Conservation (phyloP, 2,113 vertebrate genomes). For the Pavo muticus region DNA sequence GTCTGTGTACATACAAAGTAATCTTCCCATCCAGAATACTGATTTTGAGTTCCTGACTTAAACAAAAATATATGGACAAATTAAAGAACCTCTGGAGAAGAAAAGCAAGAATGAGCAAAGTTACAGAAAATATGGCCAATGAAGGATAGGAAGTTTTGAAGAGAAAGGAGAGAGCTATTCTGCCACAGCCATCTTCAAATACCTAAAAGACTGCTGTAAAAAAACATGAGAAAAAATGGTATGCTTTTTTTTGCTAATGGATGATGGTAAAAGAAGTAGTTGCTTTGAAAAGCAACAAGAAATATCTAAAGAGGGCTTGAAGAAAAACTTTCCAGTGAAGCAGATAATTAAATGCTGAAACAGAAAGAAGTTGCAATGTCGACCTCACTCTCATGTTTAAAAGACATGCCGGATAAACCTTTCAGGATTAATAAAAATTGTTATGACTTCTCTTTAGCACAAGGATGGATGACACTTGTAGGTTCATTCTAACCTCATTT, state of each 20-base stretch:
- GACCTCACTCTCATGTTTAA: neutral
- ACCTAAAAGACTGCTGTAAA: neutral
- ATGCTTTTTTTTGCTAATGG: neutral
- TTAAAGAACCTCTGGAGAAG: neutral
- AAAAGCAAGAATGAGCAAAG: neutral
- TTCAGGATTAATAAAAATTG: neutral
- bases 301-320: neutral
- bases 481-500: neutral
- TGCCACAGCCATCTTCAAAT: neutral
- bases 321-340: neutral
- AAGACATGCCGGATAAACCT: neutral
- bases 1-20: neutral
- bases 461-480: neutral
- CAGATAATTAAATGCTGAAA: neutral
- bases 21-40: neutral
- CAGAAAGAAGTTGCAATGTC: neutral
- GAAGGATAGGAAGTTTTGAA: neutral
- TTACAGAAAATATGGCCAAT: neutral
- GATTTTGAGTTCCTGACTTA: neutral
- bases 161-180: neutral
- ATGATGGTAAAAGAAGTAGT: neutral
- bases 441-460: accelerated
- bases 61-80: neutral
- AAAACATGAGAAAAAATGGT: neutral
- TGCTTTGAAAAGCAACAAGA: neutral